These are phyloP conservation scores for Dromiciops gliroides DNA, from an alignment of 2,113 vertebrate species.

Conservation along the genomic window DNA sequence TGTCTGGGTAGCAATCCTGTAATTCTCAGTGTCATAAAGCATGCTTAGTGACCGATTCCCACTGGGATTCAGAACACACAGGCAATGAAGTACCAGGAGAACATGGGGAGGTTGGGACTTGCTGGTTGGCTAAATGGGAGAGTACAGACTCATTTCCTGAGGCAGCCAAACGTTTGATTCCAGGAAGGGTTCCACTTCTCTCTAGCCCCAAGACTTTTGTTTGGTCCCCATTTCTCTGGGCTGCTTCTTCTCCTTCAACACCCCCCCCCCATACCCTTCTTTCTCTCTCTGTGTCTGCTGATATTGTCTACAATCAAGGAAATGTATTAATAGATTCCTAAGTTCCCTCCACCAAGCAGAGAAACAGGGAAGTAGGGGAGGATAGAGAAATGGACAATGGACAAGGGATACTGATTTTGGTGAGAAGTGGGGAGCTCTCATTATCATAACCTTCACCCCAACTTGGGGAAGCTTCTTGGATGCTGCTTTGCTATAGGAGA, in stretches of 20 bases:
- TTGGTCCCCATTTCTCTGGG: not conserved
- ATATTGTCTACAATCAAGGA: not conserved
- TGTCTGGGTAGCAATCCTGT: not conserved
- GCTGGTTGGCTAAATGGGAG: not conserved
- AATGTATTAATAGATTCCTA: not conserved
- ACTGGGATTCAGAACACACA: not conserved
- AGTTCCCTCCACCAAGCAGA: not conserved
- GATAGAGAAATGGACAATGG: not conserved
- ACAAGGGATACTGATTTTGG: not conserved
- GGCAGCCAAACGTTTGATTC: not conserved
- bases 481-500: not conserved
- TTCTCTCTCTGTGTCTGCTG: not conserved
- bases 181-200: not conserved
- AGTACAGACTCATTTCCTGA: not conserved
- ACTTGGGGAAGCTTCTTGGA: not conserved
- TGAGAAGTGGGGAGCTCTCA: not conserved
- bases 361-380: not conserved
- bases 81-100: not conserved
- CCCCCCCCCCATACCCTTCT: not conserved
- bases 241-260: not conserved
- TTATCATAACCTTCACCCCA: not conserved
- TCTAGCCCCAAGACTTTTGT: not conserved
- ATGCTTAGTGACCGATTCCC: not conserved
- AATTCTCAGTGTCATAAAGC: not conserved
- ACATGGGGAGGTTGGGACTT: not conserved